Evolutionary conservation across 2,888 invertebrate genomes (phyloP), one percentile per base, ranked within the genome.

Genomic region (Drosophila ezoana): DNA sequence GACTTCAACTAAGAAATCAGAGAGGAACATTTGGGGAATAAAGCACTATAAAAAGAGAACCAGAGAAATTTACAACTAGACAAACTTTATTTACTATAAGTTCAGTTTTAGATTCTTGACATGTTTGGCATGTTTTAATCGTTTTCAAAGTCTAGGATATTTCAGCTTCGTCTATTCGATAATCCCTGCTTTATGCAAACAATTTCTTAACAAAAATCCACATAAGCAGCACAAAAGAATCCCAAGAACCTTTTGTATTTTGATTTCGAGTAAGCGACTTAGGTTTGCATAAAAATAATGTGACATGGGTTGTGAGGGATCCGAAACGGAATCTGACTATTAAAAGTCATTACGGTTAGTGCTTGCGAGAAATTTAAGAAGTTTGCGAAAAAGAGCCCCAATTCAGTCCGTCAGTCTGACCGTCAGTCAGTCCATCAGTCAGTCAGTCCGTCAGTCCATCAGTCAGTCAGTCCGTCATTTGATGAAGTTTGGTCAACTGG

Each of bases 401-500:
- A 18, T 3, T 18, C 20, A 20, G 4, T 20, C 61, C 53, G 6
- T 6, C 13, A 44, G 4, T 11, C 33, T 13, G 23, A 28, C 8
- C 11, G 58, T 9, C 23, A 57, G 56, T 11, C 47, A 48, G 51
- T 4, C 51, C 33, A 18, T 59, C 32, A 13, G 45, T 40, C 16
- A 10, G 11, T 14, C 49, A 20, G 13, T 38, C 38, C 18, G 58
- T 11, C 28, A 58, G 57, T 13, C 48, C 45, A 6, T 23, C 23
- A 1, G 47, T 2, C 57, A 38, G 33, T 59, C 10, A 10, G 23
- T 40, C 35, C 4, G 16, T 35, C 13, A 54, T 18, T 35, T 14
- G 14, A 35, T 44, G 54, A 52, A 65, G 53, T 52, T 66, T 35
- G 63, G 53, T 16, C 44, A 57, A 38, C 62, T 53, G 38, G 23